Evolutionary conservation across 2,113 vertebrate species (phyloP).

Genomic region (Donacobius atricapilla): DNA sequence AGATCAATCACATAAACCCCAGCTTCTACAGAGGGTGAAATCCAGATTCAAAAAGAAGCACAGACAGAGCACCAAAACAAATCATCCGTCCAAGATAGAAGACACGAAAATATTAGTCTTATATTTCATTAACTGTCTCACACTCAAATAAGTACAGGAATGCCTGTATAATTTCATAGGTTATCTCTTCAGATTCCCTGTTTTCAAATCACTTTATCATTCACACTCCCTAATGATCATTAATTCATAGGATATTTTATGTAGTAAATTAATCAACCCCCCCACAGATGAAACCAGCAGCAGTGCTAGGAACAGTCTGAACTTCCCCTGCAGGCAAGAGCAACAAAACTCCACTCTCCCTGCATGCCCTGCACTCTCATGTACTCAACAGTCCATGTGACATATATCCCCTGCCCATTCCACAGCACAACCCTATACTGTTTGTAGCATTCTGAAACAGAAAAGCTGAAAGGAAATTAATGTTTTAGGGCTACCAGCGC

Average conservation of each 20-base stretch:
- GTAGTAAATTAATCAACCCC: neutral
- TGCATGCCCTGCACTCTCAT: neutral
- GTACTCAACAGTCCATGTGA: neutral
- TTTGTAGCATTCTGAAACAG: neutral
- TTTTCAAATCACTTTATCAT: neutral
- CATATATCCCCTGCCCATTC: neutral
- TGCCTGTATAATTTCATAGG: neutral
- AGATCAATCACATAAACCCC: neutral
- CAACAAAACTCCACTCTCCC: neutral
- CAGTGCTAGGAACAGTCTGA: neutral
- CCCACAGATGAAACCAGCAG: neutral
- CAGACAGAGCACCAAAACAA: neutral
- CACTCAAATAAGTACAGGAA: neutral
- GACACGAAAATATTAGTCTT: neutral
- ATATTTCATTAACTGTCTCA: neutral
- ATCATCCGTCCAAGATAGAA: neutral
- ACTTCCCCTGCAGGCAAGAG: neutral
- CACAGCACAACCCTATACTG: neutral
- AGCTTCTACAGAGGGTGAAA: neutral
- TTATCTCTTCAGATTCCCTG: neutral
- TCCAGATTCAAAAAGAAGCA: neutral
- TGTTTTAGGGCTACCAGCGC: neutral
- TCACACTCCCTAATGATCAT: neutral
- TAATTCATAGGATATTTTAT: neutral
- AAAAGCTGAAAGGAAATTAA: neutral